Evolutionary conservation across 2,888 invertebrate species (phyloP).

Genomic region (Dicranocentrus wangi): DNA sequence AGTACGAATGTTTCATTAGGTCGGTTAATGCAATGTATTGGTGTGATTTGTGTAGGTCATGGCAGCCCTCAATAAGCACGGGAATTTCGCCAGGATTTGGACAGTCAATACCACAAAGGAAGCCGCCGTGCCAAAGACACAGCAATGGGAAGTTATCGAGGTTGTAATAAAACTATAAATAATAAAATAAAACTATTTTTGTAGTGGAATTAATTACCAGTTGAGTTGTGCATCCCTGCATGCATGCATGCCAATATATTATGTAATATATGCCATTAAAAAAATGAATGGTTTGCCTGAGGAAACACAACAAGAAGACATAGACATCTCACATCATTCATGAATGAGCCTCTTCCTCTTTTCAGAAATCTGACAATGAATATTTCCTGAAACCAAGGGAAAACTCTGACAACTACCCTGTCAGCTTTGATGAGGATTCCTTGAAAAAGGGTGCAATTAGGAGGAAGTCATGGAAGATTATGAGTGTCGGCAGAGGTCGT

Average conservation of each 20-base stretch:
- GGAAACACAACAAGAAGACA: no score
- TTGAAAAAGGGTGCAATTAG: slow-evolving; percentile 60
- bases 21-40: no score
- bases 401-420: slow-evolving; percentile 66
- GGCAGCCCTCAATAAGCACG: slow-evolving; percentile 61
- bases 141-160: slow-evolving; percentile 68
- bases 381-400: slow-evolving; percentile 62
- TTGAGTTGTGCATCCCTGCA: no score
- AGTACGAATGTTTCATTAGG: not conserved
- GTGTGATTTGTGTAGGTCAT: slow-evolving; percentile 57
- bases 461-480: slow-evolving; percentile 62
- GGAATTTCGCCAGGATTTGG: slow-evolving; percentile 60
- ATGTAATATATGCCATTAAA: not conserved
- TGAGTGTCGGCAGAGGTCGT: slow-evolving; percentile 68
- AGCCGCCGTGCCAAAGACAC: slow-evolving; percentile 61
- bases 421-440: slow-evolving; percentile 63
- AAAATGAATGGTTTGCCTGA: not conserved
- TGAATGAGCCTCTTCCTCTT: no score
- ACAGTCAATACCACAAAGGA: slow-evolving; percentile 56
- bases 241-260: no score
- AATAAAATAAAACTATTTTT: no score
- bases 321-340: not conserved
- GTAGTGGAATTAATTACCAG: no score
- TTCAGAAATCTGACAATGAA: slow-evolving; percentile 54
- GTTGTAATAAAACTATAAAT: no score